A percentile compares a stretch with the other conserved stretches of the same genome.
Conservation (phyloP, 2,113 vertebrate species). For the Gasterosteus aculeatus region DNA sequence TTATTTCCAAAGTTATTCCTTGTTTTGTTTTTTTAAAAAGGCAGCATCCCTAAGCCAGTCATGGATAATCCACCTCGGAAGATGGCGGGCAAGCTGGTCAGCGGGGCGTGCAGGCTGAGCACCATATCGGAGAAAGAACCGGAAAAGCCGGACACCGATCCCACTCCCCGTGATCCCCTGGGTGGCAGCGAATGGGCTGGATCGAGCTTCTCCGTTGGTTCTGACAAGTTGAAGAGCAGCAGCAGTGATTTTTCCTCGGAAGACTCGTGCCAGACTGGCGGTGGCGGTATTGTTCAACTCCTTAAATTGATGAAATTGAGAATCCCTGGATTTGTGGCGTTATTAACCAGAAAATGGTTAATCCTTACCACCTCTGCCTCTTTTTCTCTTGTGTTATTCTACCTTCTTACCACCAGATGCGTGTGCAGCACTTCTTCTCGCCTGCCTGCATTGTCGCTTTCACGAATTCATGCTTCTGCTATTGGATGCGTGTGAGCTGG, state of each 20-base stretch:
- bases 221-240: slow-evolving; percentile 45
- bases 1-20: not conserved
- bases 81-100: slow-evolving; percentile 5
- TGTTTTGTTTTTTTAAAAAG: slow-evolving; percentile 12
- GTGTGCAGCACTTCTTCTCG: slow-evolving; percentile 67
- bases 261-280: slow-evolving; percentile 56
- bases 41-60: not conserved
- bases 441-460: slow-evolving; percentile 75
- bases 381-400: not conserved
- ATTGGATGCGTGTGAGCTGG: slow-evolving; percentile 43
- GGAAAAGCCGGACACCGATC: slow-evolving; percentile 19
- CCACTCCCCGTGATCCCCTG: slow-evolving; percentile 6
- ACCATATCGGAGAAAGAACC: slow-evolving; percentile 57
- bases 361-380: not conserved
- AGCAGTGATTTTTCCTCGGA: slow-evolving; percentile 59
- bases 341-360: not conserved
- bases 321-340: not conserved
- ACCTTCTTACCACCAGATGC: slow-evolving; percentile 58
- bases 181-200: slow-evolving; percentile 31
- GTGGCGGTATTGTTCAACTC: slow-evolving; percentile 50
- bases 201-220: slow-evolving; percentile 56
- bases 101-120: slow-evolving; percentile 39
- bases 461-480: slow-evolving; percentile 60
- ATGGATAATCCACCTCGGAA: not conserved
- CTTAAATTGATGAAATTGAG: not conserved